These are phyloP conservation scores for Ovis aries DNA, from an alignment of 2,113 vertebrate genomes.

Conservation along the genomic window DNA sequence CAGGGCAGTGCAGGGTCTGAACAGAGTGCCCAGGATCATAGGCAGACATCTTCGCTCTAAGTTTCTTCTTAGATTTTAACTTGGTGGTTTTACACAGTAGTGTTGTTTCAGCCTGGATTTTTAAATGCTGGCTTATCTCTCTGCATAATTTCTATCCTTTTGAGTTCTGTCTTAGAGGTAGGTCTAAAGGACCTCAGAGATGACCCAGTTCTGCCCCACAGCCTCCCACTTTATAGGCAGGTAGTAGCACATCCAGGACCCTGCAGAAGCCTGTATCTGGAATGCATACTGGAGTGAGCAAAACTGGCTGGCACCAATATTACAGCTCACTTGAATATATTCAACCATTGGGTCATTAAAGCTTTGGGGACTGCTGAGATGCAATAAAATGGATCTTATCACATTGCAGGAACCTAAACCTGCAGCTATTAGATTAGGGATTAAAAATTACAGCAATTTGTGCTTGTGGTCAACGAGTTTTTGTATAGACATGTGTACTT, in stretches of 20 bases:
- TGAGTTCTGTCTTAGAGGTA: not conserved
- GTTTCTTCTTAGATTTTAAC: conserved; percentile 42
- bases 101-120: not conserved
- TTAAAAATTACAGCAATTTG: not conserved
- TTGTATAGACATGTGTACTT: not conserved
- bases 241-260: not conserved
- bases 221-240: not conserved
- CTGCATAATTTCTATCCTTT: not conserved
- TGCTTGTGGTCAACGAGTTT: not conserved
- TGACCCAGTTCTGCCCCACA: not conserved
- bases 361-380: not conserved
- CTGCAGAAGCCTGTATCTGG: not conserved
- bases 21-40: not conserved
- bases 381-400: not conserved
- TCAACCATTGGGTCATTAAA: not conserved
- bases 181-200: not conserved
- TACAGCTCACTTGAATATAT: not conserved
- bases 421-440: not conserved
- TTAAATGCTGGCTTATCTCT: not conserved
- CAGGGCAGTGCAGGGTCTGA: not conserved
- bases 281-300: not conserved
- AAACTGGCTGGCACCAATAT: not conserved
- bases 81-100: not conserved
- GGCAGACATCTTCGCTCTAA: not conserved
- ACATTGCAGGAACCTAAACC: not conserved